phyloP scores from a whole-genome alignment of 2,888 invertebrate species.

The Eupithecia subfuscata region DNA sequence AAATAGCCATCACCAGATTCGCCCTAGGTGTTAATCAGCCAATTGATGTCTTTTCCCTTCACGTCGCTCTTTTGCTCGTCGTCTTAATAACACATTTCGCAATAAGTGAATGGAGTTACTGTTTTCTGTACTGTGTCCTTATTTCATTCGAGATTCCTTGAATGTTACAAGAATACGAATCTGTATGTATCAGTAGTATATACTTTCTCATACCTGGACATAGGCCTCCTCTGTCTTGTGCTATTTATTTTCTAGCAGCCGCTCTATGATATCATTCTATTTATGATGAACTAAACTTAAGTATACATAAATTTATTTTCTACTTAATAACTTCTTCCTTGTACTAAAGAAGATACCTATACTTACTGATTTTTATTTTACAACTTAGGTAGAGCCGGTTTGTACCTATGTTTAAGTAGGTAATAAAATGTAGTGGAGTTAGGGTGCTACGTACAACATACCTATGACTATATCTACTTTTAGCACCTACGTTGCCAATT shows the following conservation, averaged over 20 bases:
- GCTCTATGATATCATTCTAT: background rate
- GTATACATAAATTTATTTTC: background rate
- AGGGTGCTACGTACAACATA: background rate
- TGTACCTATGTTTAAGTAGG: background rate
- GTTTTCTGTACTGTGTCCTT: slow-evolving; percentile 5
- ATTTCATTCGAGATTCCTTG: slow-evolving; percentile 5
- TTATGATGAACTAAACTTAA: background rate
- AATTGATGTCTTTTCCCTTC: slow-evolving; percentile 56
- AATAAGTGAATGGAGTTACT: slow-evolving; percentile 63
- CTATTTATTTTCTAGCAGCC: background rate
- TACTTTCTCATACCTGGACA: background rate
- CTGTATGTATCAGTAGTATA: background rate
- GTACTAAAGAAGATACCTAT: background rate
- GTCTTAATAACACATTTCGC: slow-evolving; percentile 59
- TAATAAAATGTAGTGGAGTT: background rate
- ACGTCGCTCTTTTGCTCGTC: slow-evolving; percentile 46
- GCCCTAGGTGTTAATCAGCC: slow-evolving; percentile 51
- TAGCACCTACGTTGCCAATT: slow-evolving; percentile 38
- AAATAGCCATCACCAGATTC: slow-evolving; percentile 8
- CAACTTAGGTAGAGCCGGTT: background rate
- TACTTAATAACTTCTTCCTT: background rate
- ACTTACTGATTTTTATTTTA: background rate
- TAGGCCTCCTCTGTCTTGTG: background rate
- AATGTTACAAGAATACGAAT: background rate
- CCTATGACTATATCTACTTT: background rate